These are phyloP conservation scores for Lipophrys pholis DNA, from an alignment of 2,113 vertebrate genomes.

Conservation along the genomic window DNA sequence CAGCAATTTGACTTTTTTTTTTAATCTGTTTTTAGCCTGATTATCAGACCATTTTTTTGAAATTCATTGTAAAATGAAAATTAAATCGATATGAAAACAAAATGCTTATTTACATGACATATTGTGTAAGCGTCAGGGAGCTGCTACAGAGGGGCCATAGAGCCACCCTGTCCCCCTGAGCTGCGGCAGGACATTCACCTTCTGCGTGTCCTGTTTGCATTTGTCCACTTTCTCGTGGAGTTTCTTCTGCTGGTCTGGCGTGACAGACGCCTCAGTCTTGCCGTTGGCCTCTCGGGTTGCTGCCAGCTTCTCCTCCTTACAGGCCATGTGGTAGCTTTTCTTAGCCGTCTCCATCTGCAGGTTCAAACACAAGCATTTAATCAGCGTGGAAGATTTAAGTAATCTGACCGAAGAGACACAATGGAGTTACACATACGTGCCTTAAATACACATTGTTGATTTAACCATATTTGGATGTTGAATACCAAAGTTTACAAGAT, in stretches of 20 bases:
- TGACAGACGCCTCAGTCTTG: constrained; percentile 93
- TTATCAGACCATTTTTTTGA: no score
- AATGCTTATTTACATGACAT: no score
- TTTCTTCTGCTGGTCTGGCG: constrained; percentile 95
- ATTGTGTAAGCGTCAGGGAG: no score
- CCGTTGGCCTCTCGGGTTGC: constrained; percentile 92
- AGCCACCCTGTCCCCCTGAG: no score
- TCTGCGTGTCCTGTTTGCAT: constrained; percentile 94
- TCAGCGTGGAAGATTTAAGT: constrained; percentile 18
- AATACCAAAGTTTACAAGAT: no score
- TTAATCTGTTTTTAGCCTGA: no score
- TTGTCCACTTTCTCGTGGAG: constrained; percentile 98
- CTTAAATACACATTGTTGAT: neutral
- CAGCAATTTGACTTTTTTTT: no score
- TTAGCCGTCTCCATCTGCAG: constrained; percentile 93
- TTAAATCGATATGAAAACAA: no score
- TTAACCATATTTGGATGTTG: no score
- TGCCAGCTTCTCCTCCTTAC: constrained; percentile 97
- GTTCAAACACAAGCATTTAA: constrained; percentile 14
- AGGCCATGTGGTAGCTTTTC: constrained; percentile 95
- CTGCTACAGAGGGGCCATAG: no score
- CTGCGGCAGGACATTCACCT: constrained; percentile 73
- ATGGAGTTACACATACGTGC: no score
- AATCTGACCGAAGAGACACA: constrained; percentile 7
- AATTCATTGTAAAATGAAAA: no score